Evolutionary conservation across 1,140 invertebrate genomes (phyloP), one percentile per base, ranked within the genome.

Genomic region (Bombus pyrosoma): DNA sequence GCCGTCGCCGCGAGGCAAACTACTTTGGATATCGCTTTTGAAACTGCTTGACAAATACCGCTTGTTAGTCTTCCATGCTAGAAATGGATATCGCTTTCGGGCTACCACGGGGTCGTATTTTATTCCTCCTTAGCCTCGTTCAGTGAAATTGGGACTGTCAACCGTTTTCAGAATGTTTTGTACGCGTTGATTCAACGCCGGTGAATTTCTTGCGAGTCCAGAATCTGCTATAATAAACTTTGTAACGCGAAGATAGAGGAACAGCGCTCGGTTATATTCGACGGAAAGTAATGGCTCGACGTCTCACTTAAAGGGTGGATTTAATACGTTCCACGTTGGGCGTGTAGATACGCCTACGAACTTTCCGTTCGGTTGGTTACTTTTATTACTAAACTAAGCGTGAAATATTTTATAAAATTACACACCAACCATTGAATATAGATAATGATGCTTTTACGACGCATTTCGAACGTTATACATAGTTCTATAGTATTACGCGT

Each of bases 21-120:
- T 72, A 28, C 62, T 68, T 83, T 66, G 79, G 84, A 81, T 77
- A 73, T 76, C 66, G 34, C 64, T 41, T 62, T 57, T 69, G 79
- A 81, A 43, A 41, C n/a, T 47, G 43, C n/a, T 34, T n/a, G 78
- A 81, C 47, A 72, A 59, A 59, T 53, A n/a, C 47, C 28, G 15
- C 68, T 41, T 57, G 28, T 81, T 53, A 78, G 59, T 66, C 37
- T 66, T n/a, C 39, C 39, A 32, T 13, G 12, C 25, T 37, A 37
- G 34, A 28, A 39, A 15, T 37, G 71, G 71, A 43, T 73, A 73
- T 43, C 32, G 43, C 22, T 37, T 10, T 53, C 25, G 28, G n/a
- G 76, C 22, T 15, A 32, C 76, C 39, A 18, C 59, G 43, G n/a
- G 9, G 2, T 12, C 71, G 41, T 73, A 73, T 43, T 43, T 47